phyloP scores from a whole-genome alignment of 2,113 vertebrate genomes.

The Embiotoca jacksoni region DNA sequence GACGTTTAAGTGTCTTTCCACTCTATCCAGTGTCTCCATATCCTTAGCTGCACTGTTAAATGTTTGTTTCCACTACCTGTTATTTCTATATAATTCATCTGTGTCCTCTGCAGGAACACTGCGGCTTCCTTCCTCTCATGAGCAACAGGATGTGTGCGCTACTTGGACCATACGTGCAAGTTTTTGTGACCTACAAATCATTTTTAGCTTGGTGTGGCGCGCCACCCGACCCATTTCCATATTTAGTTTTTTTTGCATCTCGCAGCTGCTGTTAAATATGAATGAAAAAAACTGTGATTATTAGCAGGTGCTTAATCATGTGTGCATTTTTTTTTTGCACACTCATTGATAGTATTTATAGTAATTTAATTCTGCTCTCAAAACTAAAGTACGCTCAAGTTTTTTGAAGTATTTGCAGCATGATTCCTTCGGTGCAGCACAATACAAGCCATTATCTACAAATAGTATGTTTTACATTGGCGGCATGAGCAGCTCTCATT shows the following conservation, averaged over 20 bases:
- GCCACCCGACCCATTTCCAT: background rate
- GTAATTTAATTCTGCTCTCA: background rate
- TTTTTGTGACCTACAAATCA: slow-evolving; percentile 56
- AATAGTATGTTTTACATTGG: slow-evolving; percentile 29
- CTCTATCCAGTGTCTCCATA: slow-evolving; percentile 8
- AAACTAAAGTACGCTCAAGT: background rate
- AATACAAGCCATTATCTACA: slow-evolving; percentile 37
- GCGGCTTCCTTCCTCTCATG: slow-evolving; percentile 68
- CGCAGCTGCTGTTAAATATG: slow-evolving; percentile 9
- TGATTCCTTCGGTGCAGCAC: slow-evolving; percentile 27
- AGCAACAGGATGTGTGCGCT: slow-evolving; percentile 75
- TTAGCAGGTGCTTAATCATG: background rate
- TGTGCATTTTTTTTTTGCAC: background rate
- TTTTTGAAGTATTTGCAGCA: background rate
- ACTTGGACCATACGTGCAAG: slow-evolving; percentile 41
- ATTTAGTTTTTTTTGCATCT: background rate
- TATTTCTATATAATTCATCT: slow-evolving; percentile 53
- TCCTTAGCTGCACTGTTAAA: slow-evolving; percentile 36
- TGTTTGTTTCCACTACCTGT: slow-evolving; percentile 59
- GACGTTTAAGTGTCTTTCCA: slow-evolving; percentile 30
- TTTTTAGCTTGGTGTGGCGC: slow-evolving; percentile 20
- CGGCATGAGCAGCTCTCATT: slow-evolving; percentile 43
- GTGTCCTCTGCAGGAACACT: slow-evolving; percentile 39
- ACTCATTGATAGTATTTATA: too few species aligned
- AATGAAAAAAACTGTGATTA: background rate